Base-by-base conservation (phyloP, 2,797 vertebrate species). In the Schizopygopsis pylzovi region DNA sequence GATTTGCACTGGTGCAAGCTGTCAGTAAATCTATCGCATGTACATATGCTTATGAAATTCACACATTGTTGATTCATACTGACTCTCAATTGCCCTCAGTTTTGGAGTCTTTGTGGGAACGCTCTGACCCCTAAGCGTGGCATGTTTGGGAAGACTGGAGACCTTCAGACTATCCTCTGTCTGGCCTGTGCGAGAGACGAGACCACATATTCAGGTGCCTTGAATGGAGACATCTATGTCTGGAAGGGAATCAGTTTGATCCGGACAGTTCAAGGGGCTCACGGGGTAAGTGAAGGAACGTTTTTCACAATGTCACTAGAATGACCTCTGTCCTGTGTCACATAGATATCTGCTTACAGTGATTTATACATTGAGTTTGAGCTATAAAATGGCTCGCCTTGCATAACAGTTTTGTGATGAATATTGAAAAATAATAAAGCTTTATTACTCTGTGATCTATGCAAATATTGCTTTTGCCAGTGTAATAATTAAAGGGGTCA, bases 71-170 rank as follows among this genome's bases (percentile, higher is more conserved):
- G 11, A 43, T 79, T 61, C 12, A 43, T 16, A 20, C 9, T 65
- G 56, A 18, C 59, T 65, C 15, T 39, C 25, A 3, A 22, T 25
- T 10, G 1, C 39, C 37, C 59, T 87, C 95, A 99, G 98, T 99
- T 99, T 92, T 99, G 98, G 98, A 99, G 95, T 94, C 95, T 99
- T 91, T 99, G 98, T 88, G 98, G 98, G 89, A 99, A 99, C 87
- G 97, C 98, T 77, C 90, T 99, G 91, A 98, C 98, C 65, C 97
- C 98, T 52, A 99, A 98, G 89, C 96, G 98, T 82, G 98, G 98
- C 1, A 95, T 99, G 90, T 99, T 99, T 92, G 98, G 98, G 91
- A 99, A 98, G 95, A 97, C 97, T 0, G 98, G 98, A 83, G 98
- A 99, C 91, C 97, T 99, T 87, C 98, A 99, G 93, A 99, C 98